Conservation (phyloP, 2,797 vertebrate genomes). For the Rhabdomys pumilio region DNA sequence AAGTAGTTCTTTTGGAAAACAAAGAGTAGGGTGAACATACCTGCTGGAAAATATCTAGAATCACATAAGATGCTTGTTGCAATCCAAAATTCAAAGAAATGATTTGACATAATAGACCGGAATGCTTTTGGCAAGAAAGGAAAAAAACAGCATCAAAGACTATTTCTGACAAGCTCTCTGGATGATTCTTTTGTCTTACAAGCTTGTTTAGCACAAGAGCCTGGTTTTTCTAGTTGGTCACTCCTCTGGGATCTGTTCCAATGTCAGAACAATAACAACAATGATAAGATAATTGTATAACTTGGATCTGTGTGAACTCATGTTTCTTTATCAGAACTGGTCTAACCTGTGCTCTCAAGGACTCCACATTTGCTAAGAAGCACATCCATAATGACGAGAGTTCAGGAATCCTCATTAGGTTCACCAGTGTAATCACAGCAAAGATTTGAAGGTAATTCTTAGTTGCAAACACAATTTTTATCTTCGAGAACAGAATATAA, state of each 20-base stretch:
- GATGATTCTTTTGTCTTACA: background rate
- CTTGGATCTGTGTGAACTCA: background rate
- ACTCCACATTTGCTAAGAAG: background rate
- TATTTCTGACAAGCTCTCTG: background rate
- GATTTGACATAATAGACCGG: background rate
- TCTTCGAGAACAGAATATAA: background rate
- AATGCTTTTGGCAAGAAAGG: background rate
- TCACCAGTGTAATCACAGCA: background rate
- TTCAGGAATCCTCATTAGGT: background rate
- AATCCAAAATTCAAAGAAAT: background rate
- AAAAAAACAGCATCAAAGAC: background rate
- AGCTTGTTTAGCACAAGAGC: background rate
- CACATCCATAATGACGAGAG: background rate
- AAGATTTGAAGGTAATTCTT: background rate
- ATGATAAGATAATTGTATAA: background rate
- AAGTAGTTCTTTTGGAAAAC: background rate
- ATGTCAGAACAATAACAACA: background rate
- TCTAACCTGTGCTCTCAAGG: background rate
- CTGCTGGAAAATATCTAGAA: background rate
- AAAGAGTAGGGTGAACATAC: background rate
- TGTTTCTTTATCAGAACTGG: background rate
- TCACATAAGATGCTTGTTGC: background rate
- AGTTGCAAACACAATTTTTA: background rate
- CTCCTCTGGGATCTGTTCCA: background rate
- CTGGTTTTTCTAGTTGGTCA: background rate